phyloP scores from a whole-genome alignment of 1,140 invertebrate species.

The Phymastichus coffea region DNA sequence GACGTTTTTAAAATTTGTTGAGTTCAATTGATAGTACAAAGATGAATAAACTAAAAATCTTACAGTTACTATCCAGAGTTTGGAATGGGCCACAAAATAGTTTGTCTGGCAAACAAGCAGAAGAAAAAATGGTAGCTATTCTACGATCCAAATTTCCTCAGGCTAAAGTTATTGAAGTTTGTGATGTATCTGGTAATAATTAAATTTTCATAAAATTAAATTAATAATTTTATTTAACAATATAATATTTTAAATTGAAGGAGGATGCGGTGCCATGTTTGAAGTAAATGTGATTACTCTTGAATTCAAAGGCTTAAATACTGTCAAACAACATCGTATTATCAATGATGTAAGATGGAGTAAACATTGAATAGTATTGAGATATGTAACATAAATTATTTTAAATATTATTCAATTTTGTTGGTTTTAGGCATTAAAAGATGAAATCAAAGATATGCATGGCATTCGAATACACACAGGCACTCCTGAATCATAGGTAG shows the following conservation, averaged over 20 bases:
- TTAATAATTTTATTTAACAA: conserved; percentile 10
- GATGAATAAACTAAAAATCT: conserved; percentile 49
- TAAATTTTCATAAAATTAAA: conserved; percentile 9
- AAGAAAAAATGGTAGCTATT: conserved; percentile 53
- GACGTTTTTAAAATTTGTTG: neutral
- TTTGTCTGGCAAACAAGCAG: conserved; percentile 48
- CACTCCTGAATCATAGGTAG: conserved; percentile 42
- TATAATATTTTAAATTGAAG: conserved; percentile 44
- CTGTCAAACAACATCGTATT: conserved; percentile 78
- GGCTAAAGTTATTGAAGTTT: conserved; percentile 67
- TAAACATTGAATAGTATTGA: neutral
- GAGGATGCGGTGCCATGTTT: conserved; percentile 88
- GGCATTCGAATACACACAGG: conserved; percentile 74
- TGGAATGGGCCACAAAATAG: conserved; percentile 47
- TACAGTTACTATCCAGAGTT: conserved; percentile 50
- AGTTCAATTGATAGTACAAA: conserved; percentile 17
- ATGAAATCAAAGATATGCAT: conserved; percentile 83
- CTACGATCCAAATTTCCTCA: conserved; percentile 63
- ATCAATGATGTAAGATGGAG: conserved; percentile 66
- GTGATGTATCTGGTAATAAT: conserved; percentile 67
- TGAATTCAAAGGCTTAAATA: conserved; percentile 75
- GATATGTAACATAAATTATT: conserved; percentile 8
- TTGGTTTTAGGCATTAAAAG: conserved; percentile 65
- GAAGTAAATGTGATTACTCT: conserved; percentile 74
- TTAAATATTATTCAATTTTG: conserved; percentile 16